Conservation (phyloP, 2,888 invertebrate species). For the Eutolmus rufibarbis region DNA sequence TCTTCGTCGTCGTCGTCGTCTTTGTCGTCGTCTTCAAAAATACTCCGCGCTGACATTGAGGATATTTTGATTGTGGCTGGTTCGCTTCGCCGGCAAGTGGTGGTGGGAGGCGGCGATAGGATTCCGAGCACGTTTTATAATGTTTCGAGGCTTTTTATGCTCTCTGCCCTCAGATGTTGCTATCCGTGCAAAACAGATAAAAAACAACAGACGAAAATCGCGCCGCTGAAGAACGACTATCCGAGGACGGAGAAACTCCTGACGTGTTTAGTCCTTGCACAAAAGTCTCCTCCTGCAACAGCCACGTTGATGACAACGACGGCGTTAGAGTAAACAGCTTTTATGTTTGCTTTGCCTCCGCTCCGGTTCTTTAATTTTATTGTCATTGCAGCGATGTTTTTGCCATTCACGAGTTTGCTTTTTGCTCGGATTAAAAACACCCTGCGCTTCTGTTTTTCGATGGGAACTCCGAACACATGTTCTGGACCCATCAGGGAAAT, state of each 20-base stretch:
- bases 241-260: neutral
- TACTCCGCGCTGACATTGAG: conserved; percentile 41
- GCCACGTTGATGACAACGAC: conserved; percentile 1
- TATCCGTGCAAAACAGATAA: neutral
- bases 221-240: neutral
- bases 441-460: conserved; percentile 8
- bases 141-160: conserved; percentile 37
- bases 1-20: conserved; percentile 7
- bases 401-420: conserved; percentile 25
- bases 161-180: conserved; percentile 23
- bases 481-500: conserved; percentile 24
- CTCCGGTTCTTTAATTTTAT: conserved; percentile 39
- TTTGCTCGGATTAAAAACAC: conserved; percentile 32
- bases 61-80: conserved; percentile 42
- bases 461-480: conserved; percentile 38
- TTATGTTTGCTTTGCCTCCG: conserved; percentile 28
- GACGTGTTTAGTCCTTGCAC: neutral
- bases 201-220: neutral
- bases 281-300: neutral
- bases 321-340: conserved; percentile 23
- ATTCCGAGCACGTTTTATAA: conserved; percentile 43
- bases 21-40: neutral
- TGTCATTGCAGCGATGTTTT: conserved; percentile 40
- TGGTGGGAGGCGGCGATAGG: conserved; percentile 11
- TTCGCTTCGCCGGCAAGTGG: neutral